Evolutionary conservation across 2,888 invertebrate species (phyloP), one percentile per base, ranked within the genome.

Genomic region (Lasioglossum zephyrum): DNA sequence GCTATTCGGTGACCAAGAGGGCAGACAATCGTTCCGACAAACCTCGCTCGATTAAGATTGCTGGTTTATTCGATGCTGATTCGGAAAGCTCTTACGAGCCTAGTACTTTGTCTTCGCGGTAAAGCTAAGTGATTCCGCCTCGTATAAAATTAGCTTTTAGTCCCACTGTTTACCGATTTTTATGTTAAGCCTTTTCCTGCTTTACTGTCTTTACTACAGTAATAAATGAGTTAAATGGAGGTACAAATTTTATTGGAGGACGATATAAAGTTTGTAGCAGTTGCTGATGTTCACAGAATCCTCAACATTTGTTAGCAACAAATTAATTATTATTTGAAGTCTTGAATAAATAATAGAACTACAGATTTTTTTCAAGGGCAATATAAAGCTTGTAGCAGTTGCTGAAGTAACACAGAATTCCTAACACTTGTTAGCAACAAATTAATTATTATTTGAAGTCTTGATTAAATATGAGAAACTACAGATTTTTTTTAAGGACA

Each of bases 1-100:
- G 5, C 66, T 26, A 41, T 80, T 22, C n/a, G 53, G 73, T 70
- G 44, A 77, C 76, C 77, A 36, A 77, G n/a, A 70, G 26, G 53
- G 18, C 13, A 13, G 22, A 31, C 44, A 47, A 77, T 77, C 73
- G 73, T 83, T 81, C 74, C 70, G 60, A 78, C 31, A 11, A 69
- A 57, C 39, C 60, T 41, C 57, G 57, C 41, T 60, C 78, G 78
- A 78, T 87, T 78, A 74, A 72, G 60, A 76, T 72, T 26, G 31
- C 41, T 57, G 36, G 18, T 79, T 60, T 47, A 44, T 82, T 72
- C 77, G 53, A 26, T 5, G 18, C 8, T 49, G 8, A 72, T 73
- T 22, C 22, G 22, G 22, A 41, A 69, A 69, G 39, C 39, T 41
- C 39, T 36, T 22, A 31, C 22, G 9, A 31, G 4, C 5, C 31